A percentile compares a stretch with the other conserved stretches of the same genome.
Conservation (phyloP, 2,888 invertebrate genomes). For the Epinotia brunnichana region DNA sequence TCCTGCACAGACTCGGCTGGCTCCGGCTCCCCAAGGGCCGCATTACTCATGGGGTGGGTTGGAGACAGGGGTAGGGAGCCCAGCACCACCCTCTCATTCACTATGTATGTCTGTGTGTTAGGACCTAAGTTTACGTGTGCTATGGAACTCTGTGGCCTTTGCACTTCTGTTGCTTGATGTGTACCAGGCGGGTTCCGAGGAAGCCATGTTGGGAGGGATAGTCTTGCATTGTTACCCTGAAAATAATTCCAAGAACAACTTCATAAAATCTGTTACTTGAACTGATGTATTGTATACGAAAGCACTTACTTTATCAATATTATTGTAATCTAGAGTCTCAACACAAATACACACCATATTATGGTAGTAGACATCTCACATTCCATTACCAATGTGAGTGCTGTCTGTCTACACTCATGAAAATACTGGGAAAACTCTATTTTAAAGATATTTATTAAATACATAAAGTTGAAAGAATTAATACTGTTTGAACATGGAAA, state of each 20-base stretch:
- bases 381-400: too few species aligned
- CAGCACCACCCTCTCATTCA: slow-evolving; percentile 66
- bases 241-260: slow-evolving; percentile 40
- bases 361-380: too few species aligned
- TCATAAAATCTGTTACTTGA: background rate
- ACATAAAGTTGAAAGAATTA: too few species aligned
- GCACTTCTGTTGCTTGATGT: slow-evolving; percentile 65
- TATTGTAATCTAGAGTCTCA: too few species aligned
- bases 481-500: too few species aligned
- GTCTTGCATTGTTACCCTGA: slow-evolving; percentile 75
- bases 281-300: background rate
- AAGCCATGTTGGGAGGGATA: slow-evolving; percentile 76
- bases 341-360: too few species aligned
- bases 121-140: slow-evolving; percentile 71
- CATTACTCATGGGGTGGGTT: slow-evolving; percentile 62
- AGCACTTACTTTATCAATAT: too few species aligned
- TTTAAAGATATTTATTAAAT: too few species aligned
- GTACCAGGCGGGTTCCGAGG: slow-evolving; percentile 72
- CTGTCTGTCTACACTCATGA: too few species aligned
- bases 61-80: slow-evolving; percentile 58
- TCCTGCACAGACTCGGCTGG: slow-evolving; percentile 65
- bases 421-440: too few species aligned
- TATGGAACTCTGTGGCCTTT: slow-evolving; percentile 75
- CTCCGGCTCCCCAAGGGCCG: slow-evolving; percentile 68
- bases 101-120: slow-evolving; percentile 65